These are phyloP conservation scores for Temnopleurus reevesii DNA, from an alignment of 53 echinoderm and acorn worm species.

Conservation along the genomic window DNA sequence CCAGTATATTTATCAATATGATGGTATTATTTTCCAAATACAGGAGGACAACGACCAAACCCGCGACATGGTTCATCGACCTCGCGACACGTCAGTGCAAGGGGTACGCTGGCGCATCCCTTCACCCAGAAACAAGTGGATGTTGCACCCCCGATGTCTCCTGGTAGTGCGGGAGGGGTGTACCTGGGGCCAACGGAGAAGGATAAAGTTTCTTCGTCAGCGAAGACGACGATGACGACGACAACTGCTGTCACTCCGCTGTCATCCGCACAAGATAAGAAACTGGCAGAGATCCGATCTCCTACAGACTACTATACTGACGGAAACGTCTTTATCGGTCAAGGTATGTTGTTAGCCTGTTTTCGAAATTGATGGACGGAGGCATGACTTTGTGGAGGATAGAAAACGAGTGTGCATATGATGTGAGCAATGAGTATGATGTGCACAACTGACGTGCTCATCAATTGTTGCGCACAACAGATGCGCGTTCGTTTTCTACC, in stretches of 20 bases:
- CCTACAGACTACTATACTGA: constrained; percentile 45
- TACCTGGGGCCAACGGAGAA: constrained; percentile 22
- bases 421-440: too few species aligned
- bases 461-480: too few species aligned
- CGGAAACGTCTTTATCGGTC: constrained; percentile 40
- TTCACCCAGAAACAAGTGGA: constrained; percentile 35
- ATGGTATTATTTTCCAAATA: neutral
- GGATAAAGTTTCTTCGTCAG: neutral
- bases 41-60: neutral
- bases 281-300: constrained; percentile 47
- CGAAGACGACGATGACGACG: neutral
- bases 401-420: too few species aligned
- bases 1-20: neutral
- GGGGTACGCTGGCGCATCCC: constrained; percentile 48
- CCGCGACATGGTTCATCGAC: neutral
- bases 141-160: constrained; percentile 19
- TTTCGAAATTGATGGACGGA: too few species aligned
- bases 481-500: too few species aligned
- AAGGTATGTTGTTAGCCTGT: constrained; percentile 35
- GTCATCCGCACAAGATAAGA: constrained; percentile 19
- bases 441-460: too few species aligned
- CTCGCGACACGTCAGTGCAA: constrained; percentile 17
- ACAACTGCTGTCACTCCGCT: neutral
- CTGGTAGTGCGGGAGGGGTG: constrained; percentile 40
- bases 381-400: too few species aligned